These are phyloP conservation scores for Scarus forsteni DNA, from an alignment of 2,797 vertebrate species.

Conservation along the genomic window DNA sequence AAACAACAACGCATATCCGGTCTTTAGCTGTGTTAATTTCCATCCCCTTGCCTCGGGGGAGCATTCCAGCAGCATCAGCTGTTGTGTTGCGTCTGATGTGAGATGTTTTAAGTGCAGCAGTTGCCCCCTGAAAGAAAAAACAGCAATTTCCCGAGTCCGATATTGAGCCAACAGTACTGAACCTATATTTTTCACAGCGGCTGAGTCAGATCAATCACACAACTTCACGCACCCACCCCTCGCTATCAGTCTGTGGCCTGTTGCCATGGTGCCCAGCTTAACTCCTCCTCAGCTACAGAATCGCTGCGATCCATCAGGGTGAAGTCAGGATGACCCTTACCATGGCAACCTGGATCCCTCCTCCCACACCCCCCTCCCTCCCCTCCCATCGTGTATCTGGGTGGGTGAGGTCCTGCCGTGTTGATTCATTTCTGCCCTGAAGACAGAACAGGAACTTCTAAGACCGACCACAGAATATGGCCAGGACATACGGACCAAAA, in stretches of 20 bases:
- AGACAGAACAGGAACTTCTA: slow-evolving; percentile 36
- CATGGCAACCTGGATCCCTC: slow-evolving; percentile 82
- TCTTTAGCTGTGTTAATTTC: slow-evolving; percentile 12
- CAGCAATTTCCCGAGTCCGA: slow-evolving; percentile 62
- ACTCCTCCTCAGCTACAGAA: slow-evolving; percentile 78
- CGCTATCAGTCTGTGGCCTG: slow-evolving; percentile 78
- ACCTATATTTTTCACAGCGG: slow-evolving; percentile 74
- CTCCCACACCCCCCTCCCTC: slow-evolving; percentile 71
- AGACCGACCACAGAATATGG: too few species aligned
- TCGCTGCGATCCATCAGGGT: slow-evolving; percentile 79
- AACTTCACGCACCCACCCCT: slow-evolving; percentile 67
- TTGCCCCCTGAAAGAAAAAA: slow-evolving; percentile 63
- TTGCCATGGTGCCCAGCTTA: slow-evolving; percentile 82
- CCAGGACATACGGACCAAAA: too few species aligned
- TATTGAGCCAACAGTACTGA: slow-evolving; percentile 66
- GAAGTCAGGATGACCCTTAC: slow-evolving; percentile 85
- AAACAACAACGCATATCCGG: slow-evolving; percentile 5
- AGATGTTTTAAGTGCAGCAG: slow-evolving; percentile 24
- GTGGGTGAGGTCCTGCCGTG: slow-evolving; percentile 72
- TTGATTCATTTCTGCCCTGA: slow-evolving; percentile 66
- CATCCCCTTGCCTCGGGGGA: neutral
- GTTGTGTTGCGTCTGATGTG: slow-evolving; percentile 24
- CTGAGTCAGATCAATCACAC: slow-evolving; percentile 77
- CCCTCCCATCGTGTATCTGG: slow-evolving; percentile 62
- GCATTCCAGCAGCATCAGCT: slow-evolving; percentile 13